A percentile compares a stretch with the other conserved stretches of the same genome.
These are phyloP conservation scores for Oceanodroma leucorhoa DNA, from an alignment of 2,797 vertebrate species.

Conservation along the genomic window DNA sequence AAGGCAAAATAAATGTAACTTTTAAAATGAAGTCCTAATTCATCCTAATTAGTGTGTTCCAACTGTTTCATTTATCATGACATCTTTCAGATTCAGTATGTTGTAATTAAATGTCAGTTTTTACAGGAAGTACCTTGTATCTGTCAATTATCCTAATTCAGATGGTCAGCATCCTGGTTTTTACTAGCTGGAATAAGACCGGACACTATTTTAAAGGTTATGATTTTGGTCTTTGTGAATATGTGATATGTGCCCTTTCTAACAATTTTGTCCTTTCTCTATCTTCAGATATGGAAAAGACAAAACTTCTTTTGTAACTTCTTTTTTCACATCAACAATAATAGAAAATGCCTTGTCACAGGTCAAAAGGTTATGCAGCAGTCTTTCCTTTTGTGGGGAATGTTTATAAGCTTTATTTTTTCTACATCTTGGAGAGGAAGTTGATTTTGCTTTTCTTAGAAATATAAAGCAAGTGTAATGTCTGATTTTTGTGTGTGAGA, in stretches of 20 bases:
- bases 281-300: neutral
- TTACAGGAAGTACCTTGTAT: neutral
- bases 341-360: neutral
- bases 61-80: neutral
- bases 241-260: neutral
- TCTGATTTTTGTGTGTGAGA: neutral
- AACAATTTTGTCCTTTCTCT: neutral
- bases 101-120: neutral
- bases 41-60: neutral
- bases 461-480: neutral
- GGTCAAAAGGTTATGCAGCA: conserved; percentile 35
- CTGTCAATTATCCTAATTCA: neutral
- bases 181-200: neutral
- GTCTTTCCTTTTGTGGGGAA: conserved; percentile 6
- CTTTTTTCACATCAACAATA: neutral
- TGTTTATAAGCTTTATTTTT: neutral
- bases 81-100: neutral
- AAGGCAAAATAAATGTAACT: neutral
- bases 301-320: neutral
- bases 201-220: neutral
- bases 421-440: neutral
- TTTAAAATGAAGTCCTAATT: neutral
- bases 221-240: neutral
- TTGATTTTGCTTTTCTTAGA: neutral
- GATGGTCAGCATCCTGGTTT: neutral